Conservation (phyloP, 1,140 invertebrate genomes). For the Nymphalis io region DNA sequence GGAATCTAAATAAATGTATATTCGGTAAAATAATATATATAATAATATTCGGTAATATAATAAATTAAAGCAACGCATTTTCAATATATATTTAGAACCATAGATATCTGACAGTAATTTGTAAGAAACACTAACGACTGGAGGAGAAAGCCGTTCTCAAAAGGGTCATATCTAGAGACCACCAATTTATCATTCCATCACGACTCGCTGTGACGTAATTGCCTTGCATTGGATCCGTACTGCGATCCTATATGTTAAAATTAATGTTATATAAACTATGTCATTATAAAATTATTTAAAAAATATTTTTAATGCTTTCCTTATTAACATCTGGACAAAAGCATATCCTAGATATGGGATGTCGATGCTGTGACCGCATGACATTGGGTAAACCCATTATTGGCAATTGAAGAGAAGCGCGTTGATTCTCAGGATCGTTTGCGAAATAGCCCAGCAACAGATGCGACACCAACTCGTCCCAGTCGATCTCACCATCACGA, state of each 20-base stretch:
- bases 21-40: too few species aligned
- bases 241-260: constrained; percentile 67
- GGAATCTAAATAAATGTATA: too few species aligned
- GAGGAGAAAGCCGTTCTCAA: constrained; percentile 82
- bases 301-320: constrained; percentile 37
- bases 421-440: constrained; percentile 81
- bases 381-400: constrained; percentile 81
- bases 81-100: neutral
- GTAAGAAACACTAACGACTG: constrained; percentile 76
- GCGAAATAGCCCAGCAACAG: constrained; percentile 84
- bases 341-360: constrained; percentile 82
- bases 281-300: neutral
- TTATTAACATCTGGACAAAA: constrained; percentile 82
- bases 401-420: constrained; percentile 82
- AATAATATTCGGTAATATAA: too few species aligned
- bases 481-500: constrained; percentile 82
- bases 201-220: constrained; percentile 84
- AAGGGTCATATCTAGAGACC: constrained; percentile 84
- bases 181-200: constrained; percentile 86
- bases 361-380: constrained; percentile 83
- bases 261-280: neutral
- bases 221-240: constrained; percentile 81
- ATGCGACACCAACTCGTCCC: constrained; percentile 86
- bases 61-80: too few species aligned
- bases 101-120: neutral